Base-by-base conservation (phyloP, 2,797 vertebrate species). In the Neosalanx taihuensis region DNA sequence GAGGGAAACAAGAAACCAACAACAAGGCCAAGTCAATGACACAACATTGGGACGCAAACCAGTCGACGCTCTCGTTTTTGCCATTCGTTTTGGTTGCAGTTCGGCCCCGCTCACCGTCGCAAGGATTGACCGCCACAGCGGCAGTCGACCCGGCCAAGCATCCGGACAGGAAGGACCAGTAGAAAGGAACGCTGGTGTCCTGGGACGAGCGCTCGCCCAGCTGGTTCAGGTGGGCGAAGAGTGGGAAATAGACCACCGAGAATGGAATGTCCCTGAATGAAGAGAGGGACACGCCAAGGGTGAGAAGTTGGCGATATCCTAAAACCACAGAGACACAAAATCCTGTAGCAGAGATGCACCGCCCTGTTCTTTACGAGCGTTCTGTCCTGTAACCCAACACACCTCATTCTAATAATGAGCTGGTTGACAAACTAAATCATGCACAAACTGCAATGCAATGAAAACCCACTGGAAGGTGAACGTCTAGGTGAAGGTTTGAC, bases 241-340 rank as follows among this genome's bases (percentile, higher is more conserved):
- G 88, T 3, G 94, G 94, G 67, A 95, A 95, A 82, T 95, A 95
- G 70, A 95, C 83, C 4, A 95, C 77, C 0, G 94, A 95, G 81
- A 95, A 95, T 0, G 94, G 94, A 67, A 95, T 93, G 81, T 95
- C 94, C 84, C 94, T 95, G 79, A 18, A 70, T 9, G 10, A 3
- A 37, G 31, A 23, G 6, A 49, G 12, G 0, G 7, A 51, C 2
- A 53, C 6, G 3, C 37, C 2, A 9, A 10, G 37, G 10, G 37
- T 41, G 37, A 41, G 37, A 41, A 41, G 10, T 7, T 6, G 37
- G 7, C 10, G 12, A 46, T 12, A 13, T 46, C 10, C 41, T 46
- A 13, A 46, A 46, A 46, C 41, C 41, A 46, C 41, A 46, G 41
- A 46, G 41, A 12, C 41, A 46, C 41, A 46, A 46, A 12, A 12